Base-by-base conservation (phyloP, 2,888 invertebrate species). In the Esperia sulphurella region DNA sequence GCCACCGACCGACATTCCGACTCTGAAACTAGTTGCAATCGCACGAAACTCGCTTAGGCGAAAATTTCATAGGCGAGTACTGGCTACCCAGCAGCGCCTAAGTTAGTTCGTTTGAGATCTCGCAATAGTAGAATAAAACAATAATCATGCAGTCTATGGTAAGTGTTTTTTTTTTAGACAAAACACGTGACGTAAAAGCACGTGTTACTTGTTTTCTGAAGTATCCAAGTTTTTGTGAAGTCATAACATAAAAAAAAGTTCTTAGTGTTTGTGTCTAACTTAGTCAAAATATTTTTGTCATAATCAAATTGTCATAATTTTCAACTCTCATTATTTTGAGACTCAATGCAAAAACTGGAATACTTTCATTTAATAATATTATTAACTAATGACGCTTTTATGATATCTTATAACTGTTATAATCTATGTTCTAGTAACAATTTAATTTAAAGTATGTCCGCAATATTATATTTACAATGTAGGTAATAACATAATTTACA, bases 101-200 rank as follows among this genome's bases (percentile, higher is more conserved):
- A 58, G 83, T 73, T 79, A 89, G 89, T 89, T 89, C 87, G 88
- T 89, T 89, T 89, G 86, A 86, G 88, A 89, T 89, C 88, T 88
- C 88, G 67, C 65, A 63, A 69, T 78, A 56, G 61, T 68, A 63
- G 76, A 75, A 79, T 66, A 77, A 71, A 21, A 76, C 70, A 72
- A 55, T 78, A 84, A 87, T 89, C 88, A 89, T 89, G 88, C 86
- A 88, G 85, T 87, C 87, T 80, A 71, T 88, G 88, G 88, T 89
- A 57, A 89, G 88, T 87, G 49, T 49, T 14, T 39, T 39, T 14
- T 37, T 39, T 14, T 39, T 21, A 21, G 21, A 2, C 5, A 21
- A 21, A 35, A 35, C 35, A 35, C n/a, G 21, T n/a, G 8, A n/a
- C 10, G 35, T 3, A n/a, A 35, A 35, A 35, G 35, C 35, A 35